Conservation (phyloP, 2,797 vertebrate species). For the Enteromius mattozi region DNA sequence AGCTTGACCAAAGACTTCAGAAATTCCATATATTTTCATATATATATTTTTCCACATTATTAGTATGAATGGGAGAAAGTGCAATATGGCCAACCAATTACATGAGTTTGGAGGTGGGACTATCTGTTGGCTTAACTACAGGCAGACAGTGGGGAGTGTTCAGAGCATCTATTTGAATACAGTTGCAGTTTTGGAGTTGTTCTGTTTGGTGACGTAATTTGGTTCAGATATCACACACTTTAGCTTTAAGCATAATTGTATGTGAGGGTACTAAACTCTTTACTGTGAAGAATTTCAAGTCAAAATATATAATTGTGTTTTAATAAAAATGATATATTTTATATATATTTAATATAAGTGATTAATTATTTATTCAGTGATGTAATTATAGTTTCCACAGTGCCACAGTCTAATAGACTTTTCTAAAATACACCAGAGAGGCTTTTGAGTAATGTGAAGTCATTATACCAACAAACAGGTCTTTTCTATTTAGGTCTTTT, state of each 20-base stretch:
- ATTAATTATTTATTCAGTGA: not conserved
- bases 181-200: not conserved
- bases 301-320: not conserved
- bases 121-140: not conserved
- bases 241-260: not conserved
- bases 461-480: constrained; percentile 9
- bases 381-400: not conserved
- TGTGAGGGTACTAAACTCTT: not conserved
- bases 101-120: not conserved
- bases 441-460: not conserved
- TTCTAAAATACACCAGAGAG: not conserved
- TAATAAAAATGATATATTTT: not conserved
- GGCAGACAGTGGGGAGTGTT: not conserved
- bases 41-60: not conserved
- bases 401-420: not conserved
- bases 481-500: not conserved
- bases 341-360: not conserved
- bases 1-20: not conserved
- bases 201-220: not conserved
- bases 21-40: too few relatives aligned
- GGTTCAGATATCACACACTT: not conserved
- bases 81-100: not conserved
- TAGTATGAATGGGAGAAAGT: not conserved
- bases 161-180: not conserved
- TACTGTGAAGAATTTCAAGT: not conserved